Conservation (phyloP, 2,888 invertebrate species). For the Epirrhoe alternata region DNA sequence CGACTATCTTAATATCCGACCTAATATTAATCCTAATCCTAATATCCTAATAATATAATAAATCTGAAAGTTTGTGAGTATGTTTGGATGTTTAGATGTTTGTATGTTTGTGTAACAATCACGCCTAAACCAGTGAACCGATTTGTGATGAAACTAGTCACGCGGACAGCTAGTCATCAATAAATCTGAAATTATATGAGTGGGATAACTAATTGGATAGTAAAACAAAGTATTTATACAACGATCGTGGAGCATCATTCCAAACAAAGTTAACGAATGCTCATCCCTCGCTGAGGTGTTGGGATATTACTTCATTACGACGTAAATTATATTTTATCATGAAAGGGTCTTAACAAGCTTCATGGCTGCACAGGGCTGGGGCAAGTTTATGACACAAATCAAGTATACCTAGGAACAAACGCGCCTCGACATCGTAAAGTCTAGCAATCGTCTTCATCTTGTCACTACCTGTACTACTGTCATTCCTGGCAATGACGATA, state of each 20-base stretch:
- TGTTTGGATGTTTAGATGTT: too few relatives aligned
- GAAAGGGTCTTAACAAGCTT: constrained; percentile 39
- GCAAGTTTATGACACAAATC: neutral
- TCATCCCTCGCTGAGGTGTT: constrained; percentile 45
- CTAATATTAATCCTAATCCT: too few relatives aligned
- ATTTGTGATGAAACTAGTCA: too few relatives aligned
- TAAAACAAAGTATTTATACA: neutral
- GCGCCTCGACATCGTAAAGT: neutral
- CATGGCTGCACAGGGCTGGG: constrained; percentile 20
- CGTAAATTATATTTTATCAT: constrained; percentile 49
- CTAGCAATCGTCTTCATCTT: neutral
- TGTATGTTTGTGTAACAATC: too few relatives aligned
- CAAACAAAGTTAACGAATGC: constrained; percentile 38
- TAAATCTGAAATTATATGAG: too few relatives aligned
- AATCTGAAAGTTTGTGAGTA: too few relatives aligned
- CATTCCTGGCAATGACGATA: too few relatives aligned
- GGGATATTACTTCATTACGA: constrained; percentile 51
- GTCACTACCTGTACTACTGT: too few relatives aligned
- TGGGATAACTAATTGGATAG: neutral
- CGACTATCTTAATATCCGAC: too few relatives aligned
- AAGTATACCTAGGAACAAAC: neutral
- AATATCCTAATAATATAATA: too few relatives aligned
- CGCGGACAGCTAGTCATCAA: too few relatives aligned
- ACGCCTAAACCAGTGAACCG: too few relatives aligned
- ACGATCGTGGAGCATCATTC: constrained; percentile 8